Conservation (phyloP, 64 coral and sea anemone genomes). For the Pocillopora damicornis region DNA sequence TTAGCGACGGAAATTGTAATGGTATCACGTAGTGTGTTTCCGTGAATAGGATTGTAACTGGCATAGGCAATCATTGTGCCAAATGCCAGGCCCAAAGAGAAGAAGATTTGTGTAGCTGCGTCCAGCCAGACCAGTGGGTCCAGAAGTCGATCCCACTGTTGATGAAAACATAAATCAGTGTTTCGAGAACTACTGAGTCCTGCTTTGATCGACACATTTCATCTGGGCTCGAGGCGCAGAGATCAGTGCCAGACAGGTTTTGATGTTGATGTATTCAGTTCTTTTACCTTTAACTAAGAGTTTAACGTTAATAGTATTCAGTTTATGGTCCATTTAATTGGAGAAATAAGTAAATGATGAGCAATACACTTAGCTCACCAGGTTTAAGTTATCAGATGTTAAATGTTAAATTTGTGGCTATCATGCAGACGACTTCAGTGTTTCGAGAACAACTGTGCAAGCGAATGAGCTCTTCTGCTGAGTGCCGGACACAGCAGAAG, state of each 20-base stretch:
- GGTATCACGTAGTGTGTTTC: slow-evolving; percentile 89
- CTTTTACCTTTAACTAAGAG: not conserved
- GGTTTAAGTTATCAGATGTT: not conserved
- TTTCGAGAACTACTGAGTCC: slow-evolving; percentile 84
- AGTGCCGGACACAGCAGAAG: not conserved
- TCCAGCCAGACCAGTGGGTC: slow-evolving; percentile 97
- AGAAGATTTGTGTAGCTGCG: slow-evolving; percentile 97
- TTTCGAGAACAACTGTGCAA: slow-evolving; percentile 39
- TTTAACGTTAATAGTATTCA: not conserved
- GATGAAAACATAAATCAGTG: slow-evolving; percentile 51
- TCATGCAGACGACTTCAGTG: slow-evolving; percentile 13
- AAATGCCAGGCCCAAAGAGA: slow-evolving; percentile 86
- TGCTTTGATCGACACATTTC: slow-evolving; percentile 43
- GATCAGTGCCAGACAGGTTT: slow-evolving; percentile 35
- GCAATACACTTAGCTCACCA: not conserved
- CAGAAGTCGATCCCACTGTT: slow-evolving; percentile 88
- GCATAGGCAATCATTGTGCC: slow-evolving; percentile 91
- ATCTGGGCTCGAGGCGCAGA: slow-evolving; percentile 48
- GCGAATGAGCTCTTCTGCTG: not conserved
- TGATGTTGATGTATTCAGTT: not conserved
- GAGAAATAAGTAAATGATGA: not conserved
- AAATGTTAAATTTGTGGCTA: slow-evolving; percentile 2
- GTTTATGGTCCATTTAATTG: not conserved
- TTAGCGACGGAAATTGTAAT: slow-evolving; percentile 84
- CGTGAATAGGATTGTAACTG: slow-evolving; percentile 86